Base-by-base conservation (phyloP, 2,888 invertebrate genomes). In the Stomorhina lunata region DNA sequence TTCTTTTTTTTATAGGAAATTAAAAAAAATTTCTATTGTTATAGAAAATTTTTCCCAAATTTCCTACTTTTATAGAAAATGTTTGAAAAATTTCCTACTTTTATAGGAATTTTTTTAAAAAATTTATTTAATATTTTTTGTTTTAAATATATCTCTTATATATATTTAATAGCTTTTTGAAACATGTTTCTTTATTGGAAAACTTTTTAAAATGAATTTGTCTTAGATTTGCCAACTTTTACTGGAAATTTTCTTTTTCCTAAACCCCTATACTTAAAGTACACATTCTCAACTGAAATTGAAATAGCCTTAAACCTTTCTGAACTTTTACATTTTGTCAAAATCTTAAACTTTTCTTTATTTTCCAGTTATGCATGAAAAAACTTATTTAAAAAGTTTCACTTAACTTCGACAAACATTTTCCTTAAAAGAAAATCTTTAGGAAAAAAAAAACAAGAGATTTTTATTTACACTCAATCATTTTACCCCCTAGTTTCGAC, bases 381-480 rank as follows among this genome's bases (percentile, higher is more conserved):
- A 68, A 66, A 77, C 48, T 68, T 50, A 4, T 2, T 40, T 45
- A 4, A 57, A n/a, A n/a, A n/a, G n/a, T n/a, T n/a, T n/a, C n/a
- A n/a, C n/a, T n/a, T n/a, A 68, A 76, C 59, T 68, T 61, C 61
- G 9, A 29, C 37, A 5, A n/a, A 25, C 25, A 17, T 25, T 32
- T 29, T 22, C n/a, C 17, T 72, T 57, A 43, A 32, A 5, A 32
- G n/a, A n/a, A n/a, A n/a, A n/a, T n/a, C n/a, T n/a, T n/a, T n/a
- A n/a, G n/a, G n/a, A 40, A 34, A 71, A 57, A 32, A 63, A n/a
- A 17, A 68, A 27, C 29, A 15, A 29, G n/a, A 68, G 50, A 68
- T 77, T 25, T 77, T 68, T 77, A 53, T 68, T 68, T 68, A 50
- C 15, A 77, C 29, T 68, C 68, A 77, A 68, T 68, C 59, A n/a